phyloP scores from a whole-genome alignment of 2,797 vertebrate genomes.

The Mormyrops attenuatus region DNA sequence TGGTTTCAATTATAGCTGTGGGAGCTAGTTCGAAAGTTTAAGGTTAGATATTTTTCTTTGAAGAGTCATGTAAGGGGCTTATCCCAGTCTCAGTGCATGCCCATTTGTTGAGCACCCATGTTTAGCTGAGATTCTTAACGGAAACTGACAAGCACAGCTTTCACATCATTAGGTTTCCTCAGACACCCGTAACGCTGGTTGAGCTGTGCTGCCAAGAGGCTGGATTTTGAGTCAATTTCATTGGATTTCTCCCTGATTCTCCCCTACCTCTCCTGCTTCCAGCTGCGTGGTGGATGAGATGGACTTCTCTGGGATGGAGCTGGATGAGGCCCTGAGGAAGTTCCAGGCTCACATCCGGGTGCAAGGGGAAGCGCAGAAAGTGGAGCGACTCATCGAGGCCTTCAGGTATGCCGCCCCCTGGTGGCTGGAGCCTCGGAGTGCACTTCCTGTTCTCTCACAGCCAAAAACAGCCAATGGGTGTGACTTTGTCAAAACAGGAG shows the following conservation, averaged over 20 bases:
- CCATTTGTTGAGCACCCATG: background rate
- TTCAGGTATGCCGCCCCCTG: slow-evolving; percentile 73
- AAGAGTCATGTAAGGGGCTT: background rate
- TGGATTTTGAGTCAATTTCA: slow-evolving; percentile 5
- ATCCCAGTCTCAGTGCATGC: background rate
- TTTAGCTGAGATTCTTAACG: slow-evolving; percentile 5
- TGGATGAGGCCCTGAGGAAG: slow-evolving; percentile 95
- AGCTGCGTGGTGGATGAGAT: slow-evolving; percentile 98
- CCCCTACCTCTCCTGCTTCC: slow-evolving; percentile 20
- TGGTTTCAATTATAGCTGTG: background rate
- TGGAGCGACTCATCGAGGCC: slow-evolving; percentile 95
- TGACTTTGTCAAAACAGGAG: background rate
- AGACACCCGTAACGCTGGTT: background rate
- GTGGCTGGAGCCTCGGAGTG: background rate
- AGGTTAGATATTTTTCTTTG: background rate
- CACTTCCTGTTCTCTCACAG: background rate
- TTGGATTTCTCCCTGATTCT: background rate
- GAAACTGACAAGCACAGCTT: background rate
- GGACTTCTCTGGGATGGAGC: slow-evolving; percentile 97
- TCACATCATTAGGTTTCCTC: background rate
- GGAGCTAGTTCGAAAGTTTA: background rate
- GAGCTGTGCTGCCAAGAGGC: background rate
- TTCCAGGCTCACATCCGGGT: slow-evolving; percentile 98
- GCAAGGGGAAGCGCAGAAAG: slow-evolving; percentile 97
- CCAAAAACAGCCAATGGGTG: background rate